These are phyloP conservation scores for Axis porcinus DNA, from an alignment of 2,113 vertebrate genomes.

Conservation along the genomic window DNA sequence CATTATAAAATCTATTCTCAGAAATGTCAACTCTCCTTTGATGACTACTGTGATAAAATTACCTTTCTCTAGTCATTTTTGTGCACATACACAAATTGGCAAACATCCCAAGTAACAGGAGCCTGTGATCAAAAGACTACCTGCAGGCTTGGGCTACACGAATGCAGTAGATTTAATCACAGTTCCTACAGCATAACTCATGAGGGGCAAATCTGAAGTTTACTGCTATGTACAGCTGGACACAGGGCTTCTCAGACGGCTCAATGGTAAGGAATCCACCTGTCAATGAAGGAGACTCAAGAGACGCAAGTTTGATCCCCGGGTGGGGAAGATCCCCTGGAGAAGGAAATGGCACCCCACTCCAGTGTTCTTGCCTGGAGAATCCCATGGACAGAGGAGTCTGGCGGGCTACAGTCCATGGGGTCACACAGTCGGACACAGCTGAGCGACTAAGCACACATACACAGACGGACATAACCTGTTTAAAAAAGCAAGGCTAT, in stretches of 20 bases:
- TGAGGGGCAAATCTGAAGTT: neutral
- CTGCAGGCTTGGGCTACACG: neutral
- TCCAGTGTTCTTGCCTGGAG: neutral
- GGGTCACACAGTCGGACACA: neutral
- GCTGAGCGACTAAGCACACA: neutral
- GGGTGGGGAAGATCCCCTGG: neutral
- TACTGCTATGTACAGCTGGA: neutral
- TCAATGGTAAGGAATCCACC: neutral
- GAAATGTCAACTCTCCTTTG: neutral
- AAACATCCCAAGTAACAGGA: neutral
- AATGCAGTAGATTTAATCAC: neutral
- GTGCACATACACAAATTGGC: neutral
- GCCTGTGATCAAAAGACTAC: neutral
- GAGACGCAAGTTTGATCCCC: neutral
- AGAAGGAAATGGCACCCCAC: neutral
- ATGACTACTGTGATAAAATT: neutral
- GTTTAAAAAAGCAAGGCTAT: neutral
- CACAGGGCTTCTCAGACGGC: neutral
- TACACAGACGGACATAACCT: neutral
- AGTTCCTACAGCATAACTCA: neutral
- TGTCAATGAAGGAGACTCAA: neutral
- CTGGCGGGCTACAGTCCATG: accelerated
- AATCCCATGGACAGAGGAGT: neutral
- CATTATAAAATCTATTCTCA: neutral
- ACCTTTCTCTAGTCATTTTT: neutral